Evolutionary conservation across 2,113 vertebrate species (phyloP), one percentile per base, ranked within the genome.

Genomic region (Larimichthys polyactis): DNA sequence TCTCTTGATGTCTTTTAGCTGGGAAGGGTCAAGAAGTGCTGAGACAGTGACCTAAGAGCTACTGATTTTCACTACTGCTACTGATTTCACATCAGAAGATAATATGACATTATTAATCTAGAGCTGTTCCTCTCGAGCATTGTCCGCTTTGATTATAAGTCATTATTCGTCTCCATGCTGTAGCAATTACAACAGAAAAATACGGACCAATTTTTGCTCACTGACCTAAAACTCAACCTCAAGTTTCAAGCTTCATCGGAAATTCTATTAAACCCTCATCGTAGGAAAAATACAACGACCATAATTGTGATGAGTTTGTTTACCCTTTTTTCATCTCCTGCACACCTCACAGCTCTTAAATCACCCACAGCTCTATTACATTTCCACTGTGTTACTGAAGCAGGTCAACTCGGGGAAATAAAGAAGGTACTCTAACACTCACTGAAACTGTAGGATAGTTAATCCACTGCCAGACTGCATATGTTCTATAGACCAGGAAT

Each of bases 161-260:
- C 24, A 55, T 65, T 67, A 62, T 80, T 78, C 32, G 48, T 78
- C 46, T 62, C 27, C 48, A 55, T 62, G 46, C 63, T 17, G 46
- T n/a, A n/a, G 52, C 73, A 69, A 70, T 75, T 74, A 86, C 79
- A 69, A 71, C 32, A 54, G 48, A 14, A 72, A 67, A 80, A 75
- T 22, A 17, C n/a, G 52, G 17, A 63, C 14, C 48, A 78, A 75
- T 82, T 75, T 57, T 9, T n/a, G 52, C 60, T 71, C 29, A 46
- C 5, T 78, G 75, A 82, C 62, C 76, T 75, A 57, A 48, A 72
- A 58, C 36, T 10, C 71, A 48, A 85, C 51, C 51, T 19, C 8
- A 17, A 19, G 54, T 66, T 52, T 75, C 44, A 58, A 24, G 60
- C 49, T 75, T 36, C 72, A 59, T 72, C 7, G 27, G 43, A 48